Base-by-base conservation (phyloP, 2,888 invertebrate species). In the Rhingia rostrata region DNA sequence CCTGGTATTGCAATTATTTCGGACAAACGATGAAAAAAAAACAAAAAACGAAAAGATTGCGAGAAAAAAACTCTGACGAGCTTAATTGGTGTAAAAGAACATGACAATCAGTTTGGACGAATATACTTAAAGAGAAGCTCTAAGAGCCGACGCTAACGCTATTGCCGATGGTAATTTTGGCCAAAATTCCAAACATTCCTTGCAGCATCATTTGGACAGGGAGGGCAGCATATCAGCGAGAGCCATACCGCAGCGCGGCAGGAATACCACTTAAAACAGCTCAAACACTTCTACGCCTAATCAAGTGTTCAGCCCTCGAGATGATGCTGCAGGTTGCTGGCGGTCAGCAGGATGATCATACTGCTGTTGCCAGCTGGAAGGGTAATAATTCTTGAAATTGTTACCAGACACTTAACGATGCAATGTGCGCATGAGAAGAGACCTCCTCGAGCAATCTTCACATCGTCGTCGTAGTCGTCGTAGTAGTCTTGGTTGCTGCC, bases 371-470 rank as follows among this genome's bases (percentile, higher is more conserved):
- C 70, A 79, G 49, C 80, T 84, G 69, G 79, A 80, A 84, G 84
- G 80, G 84, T 84, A 84, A 84, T 84, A 84, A 84, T 84, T 84
- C 84, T 84, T 84, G 80, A 84, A 84, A 84, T 84, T 84, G 84
- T 84, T 84, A 84, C 84, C 84, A 84, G 80, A 84, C 84, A 84
- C 84, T 84, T 84, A 84, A 84, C 84, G 84, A 84, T 84, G 80
- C 84, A 75, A 80, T 84, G 84, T 80, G 84, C 84, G 79, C 84
- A 80, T 84, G 66, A 61, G 84, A 80, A 75, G 70, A 84, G 84
- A 84, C 79, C 84, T 84, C 84, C 74, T 80, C 84, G 75, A 84
- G 84, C 80, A 84, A 84, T 84, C 84, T 84, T 80, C 70, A 63
- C 74, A 74, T 79, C 73, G 82, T 81, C 67, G 43, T 60, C 49